phyloP scores from a whole-genome alignment of 2,888 invertebrate species.

The Noctua janthina region DNA sequence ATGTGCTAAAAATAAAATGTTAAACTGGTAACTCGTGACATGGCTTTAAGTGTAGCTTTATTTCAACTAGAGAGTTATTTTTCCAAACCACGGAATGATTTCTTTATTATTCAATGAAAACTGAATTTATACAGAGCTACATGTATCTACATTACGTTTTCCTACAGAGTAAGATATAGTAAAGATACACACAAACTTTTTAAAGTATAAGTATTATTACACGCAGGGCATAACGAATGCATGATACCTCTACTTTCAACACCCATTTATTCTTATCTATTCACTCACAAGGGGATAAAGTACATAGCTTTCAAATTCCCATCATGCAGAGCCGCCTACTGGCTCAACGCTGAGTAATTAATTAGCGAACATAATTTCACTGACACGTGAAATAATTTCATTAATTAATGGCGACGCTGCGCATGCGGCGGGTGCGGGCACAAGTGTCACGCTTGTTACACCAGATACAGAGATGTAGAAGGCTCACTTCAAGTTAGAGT shows the following conservation, averaged over 20 bases:
- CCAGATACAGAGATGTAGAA: slow-evolving; percentile 2
- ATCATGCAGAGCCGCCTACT: slow-evolving; percentile 31
- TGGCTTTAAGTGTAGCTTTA: not conserved
- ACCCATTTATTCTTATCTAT: not conserved
- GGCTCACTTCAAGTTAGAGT: not conserved
- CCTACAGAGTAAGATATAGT: not conserved
- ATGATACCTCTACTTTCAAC: slow-evolving; percentile 8
- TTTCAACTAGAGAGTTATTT: not conserved
- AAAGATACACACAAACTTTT: not conserved
- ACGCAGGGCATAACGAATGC: not conserved
- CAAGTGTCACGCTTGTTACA: slow-evolving; percentile 58
- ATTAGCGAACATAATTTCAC: slow-evolving; percentile 50
- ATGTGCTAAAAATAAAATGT: not conserved
- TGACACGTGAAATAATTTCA: slow-evolving; percentile 63
- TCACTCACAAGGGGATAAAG: slow-evolving; percentile 7
- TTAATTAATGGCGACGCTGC: slow-evolving; percentile 60
- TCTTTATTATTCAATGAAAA: not conserved
- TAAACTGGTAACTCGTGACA: not conserved
- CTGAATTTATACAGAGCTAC: not conserved
- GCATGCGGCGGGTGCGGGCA: slow-evolving; percentile 52
- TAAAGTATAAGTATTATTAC: not conserved
- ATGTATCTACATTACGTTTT: not conserved
- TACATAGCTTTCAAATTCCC: slow-evolving; percentile 45
- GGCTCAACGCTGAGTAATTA: slow-evolving; percentile 41
- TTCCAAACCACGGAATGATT: not conserved